phyloP scores from a whole-genome alignment of 2,888 invertebrate genomes.

The Synergus umbraculus region DNA sequence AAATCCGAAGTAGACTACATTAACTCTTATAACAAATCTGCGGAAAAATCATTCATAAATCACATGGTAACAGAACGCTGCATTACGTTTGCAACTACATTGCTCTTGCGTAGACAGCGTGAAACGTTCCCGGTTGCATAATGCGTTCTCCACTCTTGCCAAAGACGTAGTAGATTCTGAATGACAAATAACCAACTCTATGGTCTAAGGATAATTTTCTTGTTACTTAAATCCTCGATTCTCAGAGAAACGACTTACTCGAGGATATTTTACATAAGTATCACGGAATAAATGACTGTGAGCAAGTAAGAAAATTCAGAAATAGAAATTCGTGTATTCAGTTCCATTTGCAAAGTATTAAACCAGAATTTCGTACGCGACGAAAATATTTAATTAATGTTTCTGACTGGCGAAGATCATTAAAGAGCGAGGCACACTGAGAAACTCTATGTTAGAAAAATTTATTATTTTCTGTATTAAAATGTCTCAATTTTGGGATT shows the following conservation, averaged over 20 bases:
- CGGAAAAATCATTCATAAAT: slow-evolving; percentile 24
- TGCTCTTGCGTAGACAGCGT: slow-evolving; percentile 28
- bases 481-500: no score
- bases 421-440: no score
- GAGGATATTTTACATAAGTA: background rate
- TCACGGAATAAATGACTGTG: background rate
- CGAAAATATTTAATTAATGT: no score
- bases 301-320: background rate
- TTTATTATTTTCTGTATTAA: no score
- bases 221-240: background rate
- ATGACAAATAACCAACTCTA: slow-evolving; percentile 10
- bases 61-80: background rate
- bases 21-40: slow-evolving; percentile 8
- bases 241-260: background rate
- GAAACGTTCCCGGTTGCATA: slow-evolving; percentile 23
- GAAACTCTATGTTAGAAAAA: no score
- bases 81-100: slow-evolving; percentile 24
- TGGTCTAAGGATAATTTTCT: background rate
- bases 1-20: background rate
- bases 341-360: no score
- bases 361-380: no score
- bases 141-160: slow-evolving; percentile 26
- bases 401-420: no score
- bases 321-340: background rate
- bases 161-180: slow-evolving; percentile 11